These are phyloP conservation scores for Pseudochromis fuscus DNA, from an alignment of 2,797 vertebrate species.

Conservation along the genomic window DNA sequence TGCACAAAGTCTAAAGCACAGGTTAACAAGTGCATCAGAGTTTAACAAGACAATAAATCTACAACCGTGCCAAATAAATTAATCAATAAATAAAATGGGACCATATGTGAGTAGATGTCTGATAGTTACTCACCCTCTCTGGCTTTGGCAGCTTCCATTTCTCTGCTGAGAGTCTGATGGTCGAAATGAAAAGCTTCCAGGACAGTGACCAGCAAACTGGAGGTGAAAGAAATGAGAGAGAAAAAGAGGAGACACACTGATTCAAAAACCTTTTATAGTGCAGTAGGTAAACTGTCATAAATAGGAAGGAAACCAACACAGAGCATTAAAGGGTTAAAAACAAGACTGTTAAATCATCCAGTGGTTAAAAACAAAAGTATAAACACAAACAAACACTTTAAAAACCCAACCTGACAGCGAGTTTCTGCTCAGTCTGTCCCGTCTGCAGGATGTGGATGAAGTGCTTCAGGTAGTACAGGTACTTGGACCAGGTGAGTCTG, in stretches of 20 bases:
- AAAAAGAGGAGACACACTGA: not conserved
- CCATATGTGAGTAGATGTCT: not conserved
- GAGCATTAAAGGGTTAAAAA: not conserved
- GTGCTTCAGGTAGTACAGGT: constrained; percentile 93
- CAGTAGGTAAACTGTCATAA: not conserved
- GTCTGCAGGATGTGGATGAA: constrained; percentile 94
- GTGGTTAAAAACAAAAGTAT: no score
- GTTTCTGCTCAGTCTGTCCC: constrained; percentile 89
- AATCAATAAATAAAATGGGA: not conserved
- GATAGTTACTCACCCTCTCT: constrained; percentile 83
- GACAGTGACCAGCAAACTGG: constrained; percentile 92
- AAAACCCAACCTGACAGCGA: constrained; percentile 89
- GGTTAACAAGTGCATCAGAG: no score
- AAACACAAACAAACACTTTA: not conserved
- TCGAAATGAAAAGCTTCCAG: constrained; percentile 98
- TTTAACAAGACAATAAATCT: no score
- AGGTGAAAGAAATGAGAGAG: constrained; percentile 4
- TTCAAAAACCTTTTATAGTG: not conserved
- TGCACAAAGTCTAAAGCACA: no score
- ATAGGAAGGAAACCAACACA: not conserved
- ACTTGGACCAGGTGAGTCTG: constrained; percentile 94
- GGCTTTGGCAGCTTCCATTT: constrained; percentile 87
- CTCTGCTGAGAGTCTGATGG: constrained; percentile 89
- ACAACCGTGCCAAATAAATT: no score
- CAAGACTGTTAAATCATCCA: no score